phyloP scores from a whole-genome alignment of 2,888 invertebrate genomes.

The Eupithecia inturbata region DNA sequence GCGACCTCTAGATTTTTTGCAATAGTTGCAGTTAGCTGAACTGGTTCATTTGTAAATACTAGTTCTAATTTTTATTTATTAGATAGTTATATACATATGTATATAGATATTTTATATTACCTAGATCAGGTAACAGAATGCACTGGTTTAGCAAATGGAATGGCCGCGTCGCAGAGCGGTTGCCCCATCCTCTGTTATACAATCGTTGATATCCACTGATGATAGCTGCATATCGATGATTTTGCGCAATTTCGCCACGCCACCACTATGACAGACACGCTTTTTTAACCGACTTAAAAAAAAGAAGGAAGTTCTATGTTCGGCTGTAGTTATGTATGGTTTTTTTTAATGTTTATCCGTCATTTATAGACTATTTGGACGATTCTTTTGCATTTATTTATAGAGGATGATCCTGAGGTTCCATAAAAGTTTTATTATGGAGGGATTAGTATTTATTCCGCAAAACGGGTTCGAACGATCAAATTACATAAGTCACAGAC shows the following conservation, averaged over 20 bases:
- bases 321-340: no score
- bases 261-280: constrained; percentile 41
- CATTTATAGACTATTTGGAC: no score
- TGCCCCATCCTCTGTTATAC: constrained; percentile 60
- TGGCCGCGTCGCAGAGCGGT: constrained; percentile 37
- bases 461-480: no score
- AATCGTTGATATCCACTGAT: constrained; percentile 63
- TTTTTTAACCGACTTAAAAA: constrained; percentile 39
- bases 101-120: background rate
- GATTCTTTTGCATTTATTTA: no score
- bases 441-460: no score
- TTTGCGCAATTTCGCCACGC: constrained; percentile 61
- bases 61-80: background rate
- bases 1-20: background rate
- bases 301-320: no score
- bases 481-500: constrained; percentile 20
- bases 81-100: background rate
- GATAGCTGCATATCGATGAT: constrained; percentile 70
- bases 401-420: no score
- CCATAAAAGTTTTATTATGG: no score
- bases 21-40: background rate
- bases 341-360: no score
- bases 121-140: background rate
- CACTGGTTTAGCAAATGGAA: constrained; percentile 21
- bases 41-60: background rate